These are phyloP conservation scores for Carpatolechia fugitivella DNA, from an alignment of 2,888 invertebrate species.

Conservation along the genomic window DNA sequence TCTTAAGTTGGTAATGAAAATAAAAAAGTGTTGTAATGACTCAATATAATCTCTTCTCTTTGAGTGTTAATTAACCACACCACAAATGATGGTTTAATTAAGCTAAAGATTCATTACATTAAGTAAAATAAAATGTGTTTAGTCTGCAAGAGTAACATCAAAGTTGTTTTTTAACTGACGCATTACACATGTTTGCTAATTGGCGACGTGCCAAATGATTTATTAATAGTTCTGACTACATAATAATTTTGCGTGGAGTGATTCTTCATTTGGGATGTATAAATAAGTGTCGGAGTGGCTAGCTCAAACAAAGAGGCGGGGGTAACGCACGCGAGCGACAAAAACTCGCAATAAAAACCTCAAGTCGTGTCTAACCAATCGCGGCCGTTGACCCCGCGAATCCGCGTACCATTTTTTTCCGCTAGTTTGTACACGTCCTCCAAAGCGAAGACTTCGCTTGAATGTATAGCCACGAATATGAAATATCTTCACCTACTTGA, in stretches of 20 bases:
- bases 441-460: too few relatives aligned
- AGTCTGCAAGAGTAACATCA: constrained; percentile 5
- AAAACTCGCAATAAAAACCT: constrained; percentile 62
- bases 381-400: constrained; percentile 66
- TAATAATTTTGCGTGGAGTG: constrained; percentile 15
- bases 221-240: constrained; percentile 30
- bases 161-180: constrained; percentile 13
- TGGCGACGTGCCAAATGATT: constrained; percentile 28
- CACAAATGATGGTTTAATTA: not conserved
- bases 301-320: constrained; percentile 35
- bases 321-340: constrained; percentile 67
- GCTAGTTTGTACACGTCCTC: constrained; percentile 24
- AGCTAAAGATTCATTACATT: constrained; percentile 1
- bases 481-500: too few relatives aligned
- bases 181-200: constrained; percentile 24
- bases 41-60: not conserved
- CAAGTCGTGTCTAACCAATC: constrained; percentile 59
- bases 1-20: not conserved
- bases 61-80: constrained; percentile 4
- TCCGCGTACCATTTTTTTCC: constrained; percentile 47
- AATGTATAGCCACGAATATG: too few relatives aligned
- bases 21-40: not conserved
- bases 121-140: constrained; percentile 6
- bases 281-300: constrained; percentile 16
- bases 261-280: constrained; percentile 18